Evolutionary conservation across 2,888 invertebrate genomes (phyloP), one percentile per base, ranked within the genome.

Genomic region (Cheilosia vulpina): DNA sequence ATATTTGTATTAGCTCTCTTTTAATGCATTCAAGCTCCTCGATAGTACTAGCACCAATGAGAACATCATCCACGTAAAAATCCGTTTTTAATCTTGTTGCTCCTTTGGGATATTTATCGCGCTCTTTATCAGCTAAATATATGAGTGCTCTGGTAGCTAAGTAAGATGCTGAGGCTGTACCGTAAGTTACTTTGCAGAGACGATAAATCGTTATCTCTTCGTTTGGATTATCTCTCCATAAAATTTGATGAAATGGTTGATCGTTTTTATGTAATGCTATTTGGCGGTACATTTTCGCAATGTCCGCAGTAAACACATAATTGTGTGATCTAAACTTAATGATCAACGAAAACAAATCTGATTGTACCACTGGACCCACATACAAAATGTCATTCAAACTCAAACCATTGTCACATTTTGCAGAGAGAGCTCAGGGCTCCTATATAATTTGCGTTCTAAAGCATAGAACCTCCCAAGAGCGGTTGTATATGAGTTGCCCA

Each of bases 251-350:
- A 57, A 58, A 45, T 19, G 27, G 7, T 38, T 19, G 27, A 38
- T 71, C 71, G n/a, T n/a, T 17, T 17, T 17, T 19, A 27, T 69
- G 5, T 19, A 63, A n/a, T 21, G 15, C 3, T 4, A 63, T 47
- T 21, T 58, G 50, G 1, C 71, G 60, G 21, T 71, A 60, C 71
- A 60, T 71, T 60, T 60, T 60, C 11, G 47, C 34, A 13, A 71
- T 34, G n/a, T 72, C 58, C 27, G 57, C 43, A 43, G 72, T 72
- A 19, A 71, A 34, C 1, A 62, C 71, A 15, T 72, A 72, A 2
- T 58, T 38, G 21, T 52, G 60, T 5, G 47, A 47, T 60, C 71
- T 31, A 34, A 72, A 62, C 5, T 60, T 72, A 9, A 31, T 43
- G 0, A 60, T 13, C 9, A 62, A 31, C 13, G 62, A 72, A 52